Percentiles rank a stretch among this genome's conserved stretches.
Evolutionary conservation across 2,113 vertebrate genomes (phyloP).

Genomic region (Rousettus leschenaultii): DNA sequence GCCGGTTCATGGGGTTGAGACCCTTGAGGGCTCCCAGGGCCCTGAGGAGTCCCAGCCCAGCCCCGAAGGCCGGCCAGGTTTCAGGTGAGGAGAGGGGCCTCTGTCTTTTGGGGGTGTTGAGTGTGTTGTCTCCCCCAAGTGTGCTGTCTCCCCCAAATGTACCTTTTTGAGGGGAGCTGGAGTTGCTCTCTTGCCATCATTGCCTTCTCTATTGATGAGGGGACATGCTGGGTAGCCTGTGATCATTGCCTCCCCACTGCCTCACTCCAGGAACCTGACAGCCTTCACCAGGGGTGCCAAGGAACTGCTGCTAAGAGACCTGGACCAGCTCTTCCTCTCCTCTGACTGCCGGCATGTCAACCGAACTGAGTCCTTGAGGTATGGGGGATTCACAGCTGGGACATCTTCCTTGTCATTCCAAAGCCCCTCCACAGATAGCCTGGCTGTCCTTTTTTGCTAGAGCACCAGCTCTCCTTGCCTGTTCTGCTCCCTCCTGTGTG

Average conservation of each 20-base stretch:
- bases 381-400: not conserved
- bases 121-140: not conserved
- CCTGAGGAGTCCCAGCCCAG: slow-evolving; percentile 29
- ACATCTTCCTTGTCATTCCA: not conserved
- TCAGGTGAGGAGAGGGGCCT: slow-evolving; percentile 58
- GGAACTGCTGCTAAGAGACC: slow-evolving; percentile 89
- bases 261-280: slow-evolving; percentile 85
- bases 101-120: not conserved
- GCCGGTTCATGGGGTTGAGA: not conserved
- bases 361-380: slow-evolving; percentile 93
- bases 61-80: not conserved
- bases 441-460: not conserved
- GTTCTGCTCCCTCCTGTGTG: not conserved
- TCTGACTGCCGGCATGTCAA: slow-evolving; percentile 93
- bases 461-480: not conserved
- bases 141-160: not conserved
- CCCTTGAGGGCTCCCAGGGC: not conserved
- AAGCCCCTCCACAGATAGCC: not conserved
- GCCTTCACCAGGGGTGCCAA: slow-evolving; percentile 85
- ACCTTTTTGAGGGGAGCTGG: not conserved
- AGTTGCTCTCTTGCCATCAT: not conserved
- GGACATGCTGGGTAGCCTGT: not conserved
- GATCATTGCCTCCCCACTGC: not conserved
- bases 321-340: slow-evolving; percentile 89
- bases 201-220: not conserved